Evolutionary conservation across 2,888 invertebrate genomes (phyloP), one percentile per base, ranked within the genome.

Genomic region (Drosophila picticornis): DNA sequence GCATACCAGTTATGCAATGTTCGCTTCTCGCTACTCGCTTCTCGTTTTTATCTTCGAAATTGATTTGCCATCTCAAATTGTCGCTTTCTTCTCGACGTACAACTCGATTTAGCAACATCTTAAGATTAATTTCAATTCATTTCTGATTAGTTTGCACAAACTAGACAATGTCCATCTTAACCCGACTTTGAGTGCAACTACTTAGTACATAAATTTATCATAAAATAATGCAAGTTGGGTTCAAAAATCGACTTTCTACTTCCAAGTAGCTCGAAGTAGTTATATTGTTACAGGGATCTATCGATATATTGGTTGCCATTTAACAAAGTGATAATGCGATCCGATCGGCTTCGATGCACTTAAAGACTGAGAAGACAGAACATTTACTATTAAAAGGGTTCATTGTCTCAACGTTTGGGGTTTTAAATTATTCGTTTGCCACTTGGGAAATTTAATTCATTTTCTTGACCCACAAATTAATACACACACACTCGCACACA

Each of bases 391-490:
- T 38, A 3, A 38, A 19, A 7, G 36, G 13, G 6, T 36, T 16
- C 6, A 36, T 16, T 13, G 38, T 19, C 19, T 19, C 5, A 19
- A 9, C 9, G 38, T 9, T 38, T 9, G 19, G 19, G 38, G 19
- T 4, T 52, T 34, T 27, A 6, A 38, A 56, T 29, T 29, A 29
- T n/a, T 38, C 27, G 38, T 27, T 27, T 36, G 38, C 2, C 55
- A 38, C 27, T 19, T 38, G 55, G 11, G 19, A 29, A 38, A 57
- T 51, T 40, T 60, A 29, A 58, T 46, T 22, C 22, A 34, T 16
- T 65, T 55, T 65, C 65, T 72, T 77, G 79, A 74, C 79, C 79
- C 38, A 78, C 51, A 58, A 73, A 72, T 25, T 27, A 27, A 34
- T 16, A 61, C 36, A 16, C 36, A 34, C 32, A 46, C 36, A 50